phyloP scores from a whole-genome alignment of 2,113 vertebrate genomes.

The Pseudolaguvia tuberculata region DNA sequence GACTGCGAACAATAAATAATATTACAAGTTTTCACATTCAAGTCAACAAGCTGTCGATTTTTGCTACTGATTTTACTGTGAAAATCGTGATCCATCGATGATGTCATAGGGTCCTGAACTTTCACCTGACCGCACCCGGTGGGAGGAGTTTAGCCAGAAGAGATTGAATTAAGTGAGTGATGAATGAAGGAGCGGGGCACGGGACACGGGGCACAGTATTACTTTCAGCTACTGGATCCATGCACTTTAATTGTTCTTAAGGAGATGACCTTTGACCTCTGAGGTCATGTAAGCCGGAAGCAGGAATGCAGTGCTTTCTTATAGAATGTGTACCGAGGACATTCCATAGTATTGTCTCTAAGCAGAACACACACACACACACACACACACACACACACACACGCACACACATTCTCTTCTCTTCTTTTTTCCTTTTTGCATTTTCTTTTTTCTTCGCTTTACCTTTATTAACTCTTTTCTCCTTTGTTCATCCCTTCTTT shows the following conservation, averaged over 20 bases:
- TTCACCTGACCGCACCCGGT: constrained; percentile 14
- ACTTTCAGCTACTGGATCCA: not conserved
- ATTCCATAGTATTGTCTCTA: constrained; percentile 2
- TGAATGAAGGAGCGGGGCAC: constrained; percentile 1
- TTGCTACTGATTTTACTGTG: not conserved
- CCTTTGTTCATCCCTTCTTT: no score
- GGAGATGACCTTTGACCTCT: constrained; percentile 31
- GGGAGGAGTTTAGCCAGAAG: constrained; percentile 6
- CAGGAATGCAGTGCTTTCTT: constrained; percentile 22
- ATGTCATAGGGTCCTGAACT: constrained; percentile 22
- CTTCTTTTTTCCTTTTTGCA: no score
- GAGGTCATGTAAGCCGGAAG: not conserved
- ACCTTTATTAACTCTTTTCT: no score
- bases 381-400: not conserved
- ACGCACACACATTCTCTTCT: not conserved
- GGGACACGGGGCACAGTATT: not conserved
- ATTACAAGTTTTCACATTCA: no score
- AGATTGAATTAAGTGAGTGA: not conserved
- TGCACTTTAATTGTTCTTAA: constrained; percentile 1
- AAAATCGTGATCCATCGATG: not conserved
- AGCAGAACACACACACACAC: not conserved
- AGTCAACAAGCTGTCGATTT: no score
- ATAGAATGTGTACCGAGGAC: not conserved
- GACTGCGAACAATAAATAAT: no score
- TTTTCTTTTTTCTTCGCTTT: no score